Conservation (phyloP, 2,113 vertebrate genomes). For the Zapornia atra region DNA sequence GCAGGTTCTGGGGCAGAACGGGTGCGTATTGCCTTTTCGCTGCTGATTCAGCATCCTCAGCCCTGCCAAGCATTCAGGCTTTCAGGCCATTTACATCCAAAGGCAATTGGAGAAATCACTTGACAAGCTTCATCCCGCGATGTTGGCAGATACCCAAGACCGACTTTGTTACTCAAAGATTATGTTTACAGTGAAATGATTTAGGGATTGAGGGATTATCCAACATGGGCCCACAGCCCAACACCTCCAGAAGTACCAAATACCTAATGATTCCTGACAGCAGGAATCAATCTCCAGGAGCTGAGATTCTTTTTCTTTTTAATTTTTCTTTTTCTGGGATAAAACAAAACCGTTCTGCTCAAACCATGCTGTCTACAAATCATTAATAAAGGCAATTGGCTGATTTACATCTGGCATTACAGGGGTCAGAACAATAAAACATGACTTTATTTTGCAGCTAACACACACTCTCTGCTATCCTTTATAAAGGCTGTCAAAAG, state of each 20-base stretch:
- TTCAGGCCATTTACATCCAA: slow-evolving; percentile 5
- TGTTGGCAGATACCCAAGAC: slow-evolving; percentile 33
- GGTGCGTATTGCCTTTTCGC: neutral
- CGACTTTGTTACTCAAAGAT: slow-evolving; percentile 60
- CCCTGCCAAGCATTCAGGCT: neutral
- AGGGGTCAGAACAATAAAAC: slow-evolving; percentile 53
- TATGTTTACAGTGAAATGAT: slow-evolving; percentile 65
- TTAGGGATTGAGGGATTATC: slow-evolving; percentile 72
- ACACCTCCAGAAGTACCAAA: slow-evolving; percentile 38
- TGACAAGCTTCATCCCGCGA: slow-evolving; percentile 32
- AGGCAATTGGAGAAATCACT: neutral
- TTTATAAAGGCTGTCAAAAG: slow-evolving; percentile 35
- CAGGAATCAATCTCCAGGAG: neutral
- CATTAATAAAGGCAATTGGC: slow-evolving; percentile 46
- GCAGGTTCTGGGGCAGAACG: neutral
- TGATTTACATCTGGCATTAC: slow-evolving; percentile 44
- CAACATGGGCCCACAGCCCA: slow-evolving; percentile 46
- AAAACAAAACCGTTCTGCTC: slow-evolving; percentile 32
- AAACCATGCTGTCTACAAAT: slow-evolving; percentile 28
- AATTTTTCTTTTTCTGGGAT: neutral
- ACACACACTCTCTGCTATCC: neutral
- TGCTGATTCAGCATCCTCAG: slow-evolving; percentile 23
- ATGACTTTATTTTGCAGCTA: slow-evolving; percentile 22
- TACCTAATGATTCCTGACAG: slow-evolving; percentile 54
- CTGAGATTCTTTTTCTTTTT: neutral